These are phyloP conservation scores for Pollicipes pollicipes DNA, from an alignment of 1,140 invertebrate genomes.

Conservation along the genomic window DNA sequence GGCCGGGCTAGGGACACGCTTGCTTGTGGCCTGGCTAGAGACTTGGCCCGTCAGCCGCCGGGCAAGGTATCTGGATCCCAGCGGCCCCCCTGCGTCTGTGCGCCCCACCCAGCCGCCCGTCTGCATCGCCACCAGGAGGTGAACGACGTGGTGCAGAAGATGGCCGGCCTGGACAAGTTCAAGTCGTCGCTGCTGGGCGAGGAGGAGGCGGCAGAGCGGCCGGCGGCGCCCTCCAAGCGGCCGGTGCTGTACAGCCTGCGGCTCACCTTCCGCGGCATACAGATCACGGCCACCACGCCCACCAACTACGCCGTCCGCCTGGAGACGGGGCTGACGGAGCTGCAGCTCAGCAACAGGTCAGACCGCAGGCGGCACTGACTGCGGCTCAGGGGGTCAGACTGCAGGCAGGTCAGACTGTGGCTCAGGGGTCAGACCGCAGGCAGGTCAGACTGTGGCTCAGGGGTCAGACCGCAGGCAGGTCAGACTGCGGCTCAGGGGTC, in stretches of 20 bases:
- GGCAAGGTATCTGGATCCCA: no score
- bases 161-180: conserved; percentile 75
- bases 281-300: conserved; percentile 92
- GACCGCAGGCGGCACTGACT: neutral
- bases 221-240: neutral
- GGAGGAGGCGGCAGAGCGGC: neutral
- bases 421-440: no score
- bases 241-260: conserved; percentile 3
- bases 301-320: conserved; percentile 88
- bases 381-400: no score
- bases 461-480: no score
- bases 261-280: conserved; percentile 50
- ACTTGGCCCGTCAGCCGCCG: no score
- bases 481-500: no score
- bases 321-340: conserved; percentile 76
- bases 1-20: no score
- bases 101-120: no score
- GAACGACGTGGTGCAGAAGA: conserved; percentile 92
- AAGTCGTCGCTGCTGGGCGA: neutral
- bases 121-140: conserved; percentile 48
- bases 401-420: no score
- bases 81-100: no score
- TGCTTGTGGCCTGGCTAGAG: no score
- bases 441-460: no score
- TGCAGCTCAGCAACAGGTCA: conserved; percentile 71